Conservation (phyloP, 2,797 vertebrate genomes). For the Selene dorsalis region DNA sequence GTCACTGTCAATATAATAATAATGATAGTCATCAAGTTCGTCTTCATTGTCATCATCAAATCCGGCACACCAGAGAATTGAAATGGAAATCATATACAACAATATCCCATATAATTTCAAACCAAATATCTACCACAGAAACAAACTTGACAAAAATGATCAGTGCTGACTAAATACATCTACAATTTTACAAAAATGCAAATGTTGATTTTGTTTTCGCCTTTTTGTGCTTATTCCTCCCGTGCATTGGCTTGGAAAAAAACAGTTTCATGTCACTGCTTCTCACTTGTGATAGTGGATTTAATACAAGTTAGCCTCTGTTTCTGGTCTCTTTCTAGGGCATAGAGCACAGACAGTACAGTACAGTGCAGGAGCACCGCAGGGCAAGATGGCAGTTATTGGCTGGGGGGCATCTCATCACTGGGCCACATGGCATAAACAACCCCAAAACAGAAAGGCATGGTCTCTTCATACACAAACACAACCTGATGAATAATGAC, state of each 20-base stretch:
- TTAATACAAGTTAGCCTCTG: slow-evolving; percentile 41
- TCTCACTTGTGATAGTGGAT: slow-evolving; percentile 32
- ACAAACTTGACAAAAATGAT: slow-evolving; percentile 77
- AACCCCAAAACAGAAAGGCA: slow-evolving; percentile 69
- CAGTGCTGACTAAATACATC: slow-evolving; percentile 78
- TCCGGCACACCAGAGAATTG: slow-evolving; percentile 73
- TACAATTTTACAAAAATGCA: slow-evolving; percentile 78
- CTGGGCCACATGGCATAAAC: slow-evolving; percentile 58
- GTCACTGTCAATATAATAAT: slow-evolving; percentile 56
- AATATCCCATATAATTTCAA: slow-evolving; percentile 75
- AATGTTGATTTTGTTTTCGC: slow-evolving; percentile 64
- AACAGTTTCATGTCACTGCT: slow-evolving; percentile 29
- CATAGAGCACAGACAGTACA: slow-evolving; percentile 34
- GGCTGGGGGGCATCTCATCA: slow-evolving; percentile 60
- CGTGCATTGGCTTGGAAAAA: slow-evolving; percentile 46
- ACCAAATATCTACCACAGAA: slow-evolving; percentile 80
- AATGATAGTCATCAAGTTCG: slow-evolving; percentile 73
- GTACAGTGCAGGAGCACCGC: slow-evolving; percentile 48
- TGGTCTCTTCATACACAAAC: slow-evolving; percentile 52
- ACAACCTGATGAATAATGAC: slow-evolving; percentile 55
- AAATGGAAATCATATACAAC: slow-evolving; percentile 76
- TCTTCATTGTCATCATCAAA: slow-evolving; percentile 71
- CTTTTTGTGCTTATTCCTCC: slow-evolving; percentile 79
- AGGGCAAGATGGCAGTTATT: slow-evolving; percentile 72
- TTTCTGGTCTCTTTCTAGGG: slow-evolving; percentile 46